phyloP scores from a whole-genome alignment of 2,888 invertebrate genomes.

The Podotricha telesiphe region DNA sequence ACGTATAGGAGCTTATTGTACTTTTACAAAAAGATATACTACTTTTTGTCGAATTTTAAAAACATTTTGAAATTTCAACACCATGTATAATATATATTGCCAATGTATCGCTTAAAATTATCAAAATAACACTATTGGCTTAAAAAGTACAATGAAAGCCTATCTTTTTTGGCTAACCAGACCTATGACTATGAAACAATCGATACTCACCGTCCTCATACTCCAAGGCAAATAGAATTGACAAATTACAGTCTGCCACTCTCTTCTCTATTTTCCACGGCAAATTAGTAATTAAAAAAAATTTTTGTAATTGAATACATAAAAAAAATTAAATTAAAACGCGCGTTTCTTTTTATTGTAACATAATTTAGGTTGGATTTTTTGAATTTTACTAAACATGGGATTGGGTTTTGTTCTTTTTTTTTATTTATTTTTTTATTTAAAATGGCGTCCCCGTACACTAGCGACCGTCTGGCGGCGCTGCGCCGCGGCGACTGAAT shows the following conservation, averaged over 20 bases:
- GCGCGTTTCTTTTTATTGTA: neutral
- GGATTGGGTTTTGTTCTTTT: neutral
- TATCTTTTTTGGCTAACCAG: constrained; percentile 8
- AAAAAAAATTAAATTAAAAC: neutral
- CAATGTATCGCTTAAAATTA: neutral
- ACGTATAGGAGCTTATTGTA: too few relatives aligned
- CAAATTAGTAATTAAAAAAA: neutral
- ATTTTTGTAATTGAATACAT: neutral
- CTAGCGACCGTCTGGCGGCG: constrained; percentile 65
- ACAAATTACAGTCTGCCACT: constrained; percentile 26
- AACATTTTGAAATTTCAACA: neutral
- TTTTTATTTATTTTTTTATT: constrained; percentile 37
- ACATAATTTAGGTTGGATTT: neutral
- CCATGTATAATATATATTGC: neutral
- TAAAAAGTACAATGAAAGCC: neutral
- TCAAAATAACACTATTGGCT: neutral
- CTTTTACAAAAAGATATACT: neutral
- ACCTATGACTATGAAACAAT: constrained; percentile 35
- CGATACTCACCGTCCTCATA: constrained; percentile 41
- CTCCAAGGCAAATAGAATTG: constrained; percentile 46
- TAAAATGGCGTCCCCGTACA: constrained; percentile 43
- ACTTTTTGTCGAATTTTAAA: neutral
- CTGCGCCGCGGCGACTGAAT: constrained; percentile 71
- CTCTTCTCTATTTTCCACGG: neutral
- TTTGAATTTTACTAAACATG: neutral